Base-by-base conservation (phyloP, 2,113 vertebrate genomes). In the Rhineura floridana region DNA sequence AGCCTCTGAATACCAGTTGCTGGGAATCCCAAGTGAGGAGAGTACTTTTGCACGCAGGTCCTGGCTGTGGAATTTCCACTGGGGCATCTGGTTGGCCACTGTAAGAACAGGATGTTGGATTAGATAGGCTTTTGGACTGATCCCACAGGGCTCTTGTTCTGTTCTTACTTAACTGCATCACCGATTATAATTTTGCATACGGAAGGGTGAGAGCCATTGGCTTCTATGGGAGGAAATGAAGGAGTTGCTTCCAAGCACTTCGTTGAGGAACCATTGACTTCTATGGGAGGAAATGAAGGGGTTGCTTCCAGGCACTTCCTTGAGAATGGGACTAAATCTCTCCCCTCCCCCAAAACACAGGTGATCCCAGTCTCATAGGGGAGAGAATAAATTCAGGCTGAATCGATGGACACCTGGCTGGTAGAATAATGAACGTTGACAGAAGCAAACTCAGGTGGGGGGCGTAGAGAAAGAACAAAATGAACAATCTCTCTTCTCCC, bases 381-480 rank as follows among this genome's bases (percentile, higher is more conserved):
- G 33, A 6, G 55, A 33, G 36, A 33, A 55, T 75, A 75, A 75
- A 75, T 42, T 30, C 13, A 42, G n/a, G 39, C 21, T 73, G 2
- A 23, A 13, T 46, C 25, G 30, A 50, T 83, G 44, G 59, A 11
- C 19, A n/a, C 28, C 39, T 69, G n/a, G 30, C 82, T 84, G 52
- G 33, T 28, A 8, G 48, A 77, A 65, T 63, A 28, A 77, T 84
- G 39, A 76, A 73, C 2, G 12, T 9, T 25, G 28, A 39, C 36
- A 55, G 36, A 48, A 42, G 70, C 19, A 21, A 63, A 25, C 42
- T 33, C 25, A 59, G 13, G 28, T 15, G 9, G 25, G 23, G 9
- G 15, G 6, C 3, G 42, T 42, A 8, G 8, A 1, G 86, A 3
- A 39, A 90, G 84, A 77, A 83, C 70, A 90, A 91, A 89, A 33